These are phyloP conservation scores for Chaetura pelagica DNA, from an alignment of 2,113 vertebrate species.

Conservation along the genomic window DNA sequence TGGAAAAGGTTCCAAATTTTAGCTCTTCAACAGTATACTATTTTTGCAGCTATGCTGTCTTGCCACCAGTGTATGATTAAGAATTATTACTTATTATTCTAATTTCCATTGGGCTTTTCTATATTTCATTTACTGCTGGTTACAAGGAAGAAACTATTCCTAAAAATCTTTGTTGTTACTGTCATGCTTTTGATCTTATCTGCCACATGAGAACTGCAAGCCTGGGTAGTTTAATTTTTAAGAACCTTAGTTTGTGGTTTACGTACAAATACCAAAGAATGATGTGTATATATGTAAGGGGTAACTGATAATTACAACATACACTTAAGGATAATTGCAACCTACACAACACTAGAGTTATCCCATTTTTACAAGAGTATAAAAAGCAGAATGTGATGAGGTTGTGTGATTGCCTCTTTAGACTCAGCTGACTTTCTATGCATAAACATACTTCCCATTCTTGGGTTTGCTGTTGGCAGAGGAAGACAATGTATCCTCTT, in stretches of 20 bases:
- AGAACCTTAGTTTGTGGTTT: background rate
- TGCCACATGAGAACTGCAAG: background rate
- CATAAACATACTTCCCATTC: background rate
- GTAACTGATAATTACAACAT: background rate
- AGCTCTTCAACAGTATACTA: background rate
- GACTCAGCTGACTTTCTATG: background rate
- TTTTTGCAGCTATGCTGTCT: background rate
- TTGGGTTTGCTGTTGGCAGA: background rate
- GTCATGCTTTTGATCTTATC: background rate
- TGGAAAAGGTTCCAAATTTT: background rate
- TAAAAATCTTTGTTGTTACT: background rate
- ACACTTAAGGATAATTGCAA: background rate
- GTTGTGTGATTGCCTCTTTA: background rate
- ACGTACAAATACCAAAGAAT: background rate
- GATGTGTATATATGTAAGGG: background rate
- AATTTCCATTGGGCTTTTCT: constrained; percentile 5
- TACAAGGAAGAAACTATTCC: background rate
- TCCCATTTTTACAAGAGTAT: background rate
- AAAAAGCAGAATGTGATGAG: constrained; percentile 41
- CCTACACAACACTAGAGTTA: background rate
- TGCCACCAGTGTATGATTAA: background rate
- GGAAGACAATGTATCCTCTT: background rate
- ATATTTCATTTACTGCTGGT: background rate
- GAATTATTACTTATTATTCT: constrained; percentile 24
- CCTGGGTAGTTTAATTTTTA: background rate